Conservation (phyloP, 1,140 invertebrate genomes). For the Heliothis virescens region DNA sequence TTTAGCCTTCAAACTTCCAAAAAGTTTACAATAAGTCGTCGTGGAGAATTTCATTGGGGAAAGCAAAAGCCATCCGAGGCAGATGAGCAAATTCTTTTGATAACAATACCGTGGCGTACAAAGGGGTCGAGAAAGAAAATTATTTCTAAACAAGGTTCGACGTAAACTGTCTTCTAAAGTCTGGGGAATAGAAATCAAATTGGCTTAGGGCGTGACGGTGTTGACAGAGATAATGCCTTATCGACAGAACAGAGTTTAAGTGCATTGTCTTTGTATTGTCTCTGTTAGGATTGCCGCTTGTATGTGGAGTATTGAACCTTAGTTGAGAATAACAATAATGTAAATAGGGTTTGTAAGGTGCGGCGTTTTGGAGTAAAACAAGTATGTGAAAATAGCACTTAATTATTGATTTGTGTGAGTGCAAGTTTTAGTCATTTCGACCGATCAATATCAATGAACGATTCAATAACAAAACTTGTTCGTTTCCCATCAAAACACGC, state of each 20-base stretch:
- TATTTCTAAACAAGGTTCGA: constrained; percentile 38
- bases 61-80: constrained; percentile 49
- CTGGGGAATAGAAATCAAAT: constrained; percentile 32
- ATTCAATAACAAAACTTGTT: constrained; percentile 31
- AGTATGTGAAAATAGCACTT: not conserved
- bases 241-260: constrained; percentile 40
- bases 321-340: constrained; percentile 23
- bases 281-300: constrained; percentile 20
- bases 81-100: constrained; percentile 55
- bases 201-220: constrained; percentile 7
- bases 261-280: constrained; percentile 49
- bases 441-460: not conserved
- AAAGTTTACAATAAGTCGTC: constrained; percentile 42
- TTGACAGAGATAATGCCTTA: constrained; percentile 43
- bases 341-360: constrained; percentile 20
- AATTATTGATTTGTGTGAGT: too few relatives aligned
- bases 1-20: not conserved
- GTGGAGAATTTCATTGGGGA: constrained; percentile 17
- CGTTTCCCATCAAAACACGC: constrained; percentile 33
- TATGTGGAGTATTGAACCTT: constrained; percentile 22
- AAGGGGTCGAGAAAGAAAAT: constrained; percentile 43
- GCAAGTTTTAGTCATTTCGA: not conserved
- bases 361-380: not conserved
- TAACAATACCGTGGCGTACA: constrained; percentile 46
- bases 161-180: constrained; percentile 30